Evolutionary conservation across 2,797 vertebrate species (phyloP), one percentile per base, ranked within the genome.

Genomic region (Mionectes olivaceus): DNA sequence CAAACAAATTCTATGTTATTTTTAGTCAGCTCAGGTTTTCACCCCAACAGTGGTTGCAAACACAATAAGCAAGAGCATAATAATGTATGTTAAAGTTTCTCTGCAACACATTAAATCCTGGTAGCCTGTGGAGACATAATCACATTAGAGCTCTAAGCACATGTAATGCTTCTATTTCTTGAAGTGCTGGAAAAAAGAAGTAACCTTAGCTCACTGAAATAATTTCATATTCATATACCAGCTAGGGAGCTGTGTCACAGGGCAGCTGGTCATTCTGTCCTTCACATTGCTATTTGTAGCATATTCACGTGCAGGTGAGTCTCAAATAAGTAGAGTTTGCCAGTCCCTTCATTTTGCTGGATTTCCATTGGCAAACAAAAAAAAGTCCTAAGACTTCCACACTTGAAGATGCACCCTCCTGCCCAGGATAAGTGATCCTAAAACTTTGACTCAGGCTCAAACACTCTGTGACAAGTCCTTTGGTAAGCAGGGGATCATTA

Each of bases 81-180:
- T 33, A 41, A 55, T 59, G 0, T 53, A 71, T 12, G 35, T 59
- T 81, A 82, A 60, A 90, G 7, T 84, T 96, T 24, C 67, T 84
- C 8, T 27, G n/a, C 50, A 76, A 61, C 59, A 59, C 61, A 79
- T 47, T 76, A 84, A 95, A 92, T 87, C 78, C 70, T 41, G 24
- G 35, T 79, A 59, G 82, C 94, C 90, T 87, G 78, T 59, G 74
- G 92, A 87, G 78, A 82, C 65, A 53, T 81, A 93, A 94, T 94
- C 83, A 90, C 50, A 86, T 96, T 86, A 88, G 35, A 83, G 80
- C n/a, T 89, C 67, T 92, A 94, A 93, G 88, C 39, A 82, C 52
- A 76, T 61, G 74, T 90, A 90, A 90, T 82, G 35, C 76, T 90
- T 86, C 46, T 39, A 50, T 37, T 89, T 89, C 55, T 83, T 78